Evolutionary conservation across 2,888 invertebrate species (phyloP).

Genomic region (Bellardia bayeri): DNA sequence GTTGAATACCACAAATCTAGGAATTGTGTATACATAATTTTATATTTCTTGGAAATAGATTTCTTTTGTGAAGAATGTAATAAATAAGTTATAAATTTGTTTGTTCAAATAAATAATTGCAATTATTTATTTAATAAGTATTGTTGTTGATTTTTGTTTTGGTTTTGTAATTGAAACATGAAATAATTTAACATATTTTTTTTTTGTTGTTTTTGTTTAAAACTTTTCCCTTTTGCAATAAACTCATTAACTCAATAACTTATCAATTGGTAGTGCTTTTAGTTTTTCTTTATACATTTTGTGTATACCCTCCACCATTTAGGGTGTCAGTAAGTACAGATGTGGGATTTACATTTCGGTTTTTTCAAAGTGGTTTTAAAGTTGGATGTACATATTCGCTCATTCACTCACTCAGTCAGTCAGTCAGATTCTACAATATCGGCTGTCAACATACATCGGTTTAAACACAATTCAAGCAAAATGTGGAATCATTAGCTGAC

Average conservation of each 20-base stretch:
- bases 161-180: conserved; percentile 10
- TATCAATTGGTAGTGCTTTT: conserved; percentile 26
- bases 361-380: no score
- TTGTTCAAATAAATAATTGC: conserved; percentile 43
- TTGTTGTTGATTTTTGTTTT: conserved; percentile 15
- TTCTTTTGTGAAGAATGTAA: not conserved
- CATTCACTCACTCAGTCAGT: no score
- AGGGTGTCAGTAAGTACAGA: no score
- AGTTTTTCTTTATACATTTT: conserved; percentile 13
- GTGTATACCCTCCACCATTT: conserved; percentile 17
- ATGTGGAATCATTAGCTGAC: no score
- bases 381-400: no score
- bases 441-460: no score
- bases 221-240: conserved; percentile 37
- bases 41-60: not conserved
- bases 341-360: no score
- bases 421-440: no score
- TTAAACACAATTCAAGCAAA: no score
- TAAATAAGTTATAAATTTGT: not conserved
- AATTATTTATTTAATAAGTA: conserved; percentile 3
- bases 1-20: conserved; percentile 6
- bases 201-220: conserved; percentile 22
- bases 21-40: not conserved
- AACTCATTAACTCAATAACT: conserved; percentile 62
- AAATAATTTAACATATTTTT: conserved; percentile 30